Conservation (phyloP, 2,888 invertebrate genomes). For the Suillia variegata region DNA sequence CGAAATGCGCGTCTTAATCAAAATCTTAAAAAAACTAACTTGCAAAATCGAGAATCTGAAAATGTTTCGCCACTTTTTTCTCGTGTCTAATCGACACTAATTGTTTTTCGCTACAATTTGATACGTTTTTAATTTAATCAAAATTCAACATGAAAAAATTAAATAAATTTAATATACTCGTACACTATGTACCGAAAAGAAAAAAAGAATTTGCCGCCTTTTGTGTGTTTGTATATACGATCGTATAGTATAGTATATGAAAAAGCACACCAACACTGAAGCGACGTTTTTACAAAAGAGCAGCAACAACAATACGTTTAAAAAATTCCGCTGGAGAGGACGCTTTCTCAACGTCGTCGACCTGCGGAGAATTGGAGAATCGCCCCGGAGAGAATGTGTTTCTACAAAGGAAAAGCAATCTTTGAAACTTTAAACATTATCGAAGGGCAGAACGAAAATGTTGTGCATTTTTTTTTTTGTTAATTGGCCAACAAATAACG, state of each 20-base stretch:
- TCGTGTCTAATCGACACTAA: slow-evolving; percentile 20
- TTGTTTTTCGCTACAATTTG: slow-evolving; percentile 22
- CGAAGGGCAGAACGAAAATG: no score
- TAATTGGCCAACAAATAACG: no score
- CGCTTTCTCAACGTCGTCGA: neutral
- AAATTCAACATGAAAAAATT: slow-evolving; percentile 16
- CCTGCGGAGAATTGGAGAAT: neutral
- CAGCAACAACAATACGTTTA: slow-evolving; percentile 28
- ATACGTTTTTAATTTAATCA: slow-evolving; percentile 30
- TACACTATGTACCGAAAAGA: slow-evolving; percentile 1
- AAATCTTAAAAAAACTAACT: no score
- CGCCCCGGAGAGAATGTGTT: no score
- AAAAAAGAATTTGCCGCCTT: slow-evolving; percentile 20
- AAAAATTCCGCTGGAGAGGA: slow-evolving; percentile 3
- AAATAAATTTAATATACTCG: slow-evolving; percentile 13
- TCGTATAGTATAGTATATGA: no score
- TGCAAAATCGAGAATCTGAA: no score
- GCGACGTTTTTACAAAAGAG: neutral
- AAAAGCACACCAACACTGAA: slow-evolving; percentile 10
- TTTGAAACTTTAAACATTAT: no score
- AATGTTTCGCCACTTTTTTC: no score
- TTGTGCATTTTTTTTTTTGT: no score
- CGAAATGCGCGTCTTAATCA: no score
- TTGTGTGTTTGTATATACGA: slow-evolving; percentile 11
- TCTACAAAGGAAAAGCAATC: no score